Percentiles rank a stretch among this genome's conserved stretches.
Evolutionary conservation across 2,888 invertebrate species (phyloP).

Genomic region (Clivina fossor): DNA sequence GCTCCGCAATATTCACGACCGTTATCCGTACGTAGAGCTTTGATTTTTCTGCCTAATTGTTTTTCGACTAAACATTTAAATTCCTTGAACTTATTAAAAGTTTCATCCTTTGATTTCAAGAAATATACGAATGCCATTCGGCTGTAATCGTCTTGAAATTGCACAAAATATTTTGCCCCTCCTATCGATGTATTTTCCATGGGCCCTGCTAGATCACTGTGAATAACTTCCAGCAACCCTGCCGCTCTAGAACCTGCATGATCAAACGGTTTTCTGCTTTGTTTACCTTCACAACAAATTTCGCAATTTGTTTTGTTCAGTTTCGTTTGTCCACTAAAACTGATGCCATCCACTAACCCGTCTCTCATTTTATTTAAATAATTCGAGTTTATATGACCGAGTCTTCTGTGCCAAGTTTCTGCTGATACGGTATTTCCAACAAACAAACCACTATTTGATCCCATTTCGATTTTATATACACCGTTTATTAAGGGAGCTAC

Average conservation of each 20-base stretch:
- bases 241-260: slow-evolving; percentile 17
- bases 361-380: background rate
- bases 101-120: slow-evolving; percentile 38
- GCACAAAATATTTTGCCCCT: slow-evolving; percentile 31
- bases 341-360: slow-evolving; percentile 1
- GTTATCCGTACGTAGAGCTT: slow-evolving; percentile 39
- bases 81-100: slow-evolving; percentile 37
- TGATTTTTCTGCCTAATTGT: slow-evolving; percentile 36
- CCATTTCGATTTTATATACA: background rate
- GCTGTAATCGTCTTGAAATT: slow-evolving; percentile 36
- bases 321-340: background rate
- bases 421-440: background rate
- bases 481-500: background rate
- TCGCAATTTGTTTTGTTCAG: slow-evolving; percentile 18
- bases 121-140: slow-evolving; percentile 34
- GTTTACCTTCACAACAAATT: slow-evolving; percentile 24
- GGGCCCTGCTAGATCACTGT: slow-evolving; percentile 34
- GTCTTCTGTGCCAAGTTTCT: slow-evolving; percentile 35
- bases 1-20: slow-evolving; percentile 36
- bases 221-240: slow-evolving; percentile 23
- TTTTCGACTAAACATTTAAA: slow-evolving; percentile 37
- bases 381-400: slow-evolving; percentile 5
- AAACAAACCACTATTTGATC: background rate
- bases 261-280: slow-evolving; percentile 22
- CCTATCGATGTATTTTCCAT: slow-evolving; percentile 30